Base-by-base conservation (phyloP, 30 jellyfish, hydroid and myxozoan genomes). In the Aurelia aurita complex sp. Pacific region DNA sequence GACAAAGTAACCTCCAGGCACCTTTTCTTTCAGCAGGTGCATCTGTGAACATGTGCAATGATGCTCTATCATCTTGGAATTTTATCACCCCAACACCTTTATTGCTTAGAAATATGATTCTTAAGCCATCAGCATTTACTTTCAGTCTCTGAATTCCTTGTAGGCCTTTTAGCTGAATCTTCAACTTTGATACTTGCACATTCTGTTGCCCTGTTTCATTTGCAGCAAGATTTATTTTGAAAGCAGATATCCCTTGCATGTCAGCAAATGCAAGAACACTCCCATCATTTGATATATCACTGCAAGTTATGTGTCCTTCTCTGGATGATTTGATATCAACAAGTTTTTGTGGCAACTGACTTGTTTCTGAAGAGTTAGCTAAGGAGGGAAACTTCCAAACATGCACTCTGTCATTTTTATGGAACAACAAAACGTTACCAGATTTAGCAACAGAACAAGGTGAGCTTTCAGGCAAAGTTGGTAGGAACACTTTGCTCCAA, bases 281-380 rank as follows among this genome's bases (percentile, higher is more conserved):
- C 1, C 97, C 97, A 77, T 83, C 54, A 52, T 85, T 3, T 5
- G 97, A 82, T 19, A 90, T 52, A 54, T 90, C 97, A n/a, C 91
- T 69, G 34, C 91, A 70, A 17, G 87, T 60, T 4, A 90, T 78
- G 57, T 76, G 76, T 33, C 64, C 76, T 2, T 55, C 85, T 18
- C 85, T 76, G 4, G 74, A 70, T 4, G 91, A 76, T 35, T 72
- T 82, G n/a, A 90, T 71, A 50, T 83, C 91, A 15, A 90, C 59
- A 13, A 90, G 79, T 74, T 90, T 76, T 51, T 23, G 32, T 14
- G 95, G 95, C 9, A 60, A 23, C 4, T n/a, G 46, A 32, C 23
- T 35, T 51, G 66, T 11, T 29, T 33, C 75, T 7, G 23, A 78
- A 9, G 19, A 33, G 29, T 59, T 65, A 10, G 62, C 60, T 8